Conservation (phyloP, 2,797 vertebrate genomes). For the Lophotriccus pileatus region DNA sequence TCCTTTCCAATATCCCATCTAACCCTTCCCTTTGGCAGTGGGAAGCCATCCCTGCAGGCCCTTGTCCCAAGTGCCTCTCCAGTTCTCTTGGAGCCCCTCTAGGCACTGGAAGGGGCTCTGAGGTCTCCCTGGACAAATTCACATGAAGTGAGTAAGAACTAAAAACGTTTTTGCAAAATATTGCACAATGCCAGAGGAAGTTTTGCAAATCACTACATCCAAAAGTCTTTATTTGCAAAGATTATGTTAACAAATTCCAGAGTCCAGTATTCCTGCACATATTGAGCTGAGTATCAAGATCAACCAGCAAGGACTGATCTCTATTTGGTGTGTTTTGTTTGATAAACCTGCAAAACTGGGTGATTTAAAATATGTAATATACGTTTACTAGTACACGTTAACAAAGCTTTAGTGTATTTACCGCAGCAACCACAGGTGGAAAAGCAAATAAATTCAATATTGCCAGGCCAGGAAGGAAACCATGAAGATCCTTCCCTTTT, state of each 20-base stretch:
- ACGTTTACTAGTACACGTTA: neutral
- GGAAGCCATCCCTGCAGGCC: neutral
- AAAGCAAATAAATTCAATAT: neutral
- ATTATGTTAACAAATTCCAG: neutral
- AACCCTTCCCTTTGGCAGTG: neutral
- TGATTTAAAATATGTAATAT: neutral
- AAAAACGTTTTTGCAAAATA: neutral
- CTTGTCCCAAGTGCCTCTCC: neutral
- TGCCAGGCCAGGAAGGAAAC: too few species aligned
- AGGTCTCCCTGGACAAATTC: neutral
- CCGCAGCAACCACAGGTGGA: neutral
- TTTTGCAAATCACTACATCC: neutral
- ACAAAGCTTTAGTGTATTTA: neutral
- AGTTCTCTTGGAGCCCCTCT: neutral
- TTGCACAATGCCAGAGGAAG: neutral
- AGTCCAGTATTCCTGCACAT: too few species aligned
- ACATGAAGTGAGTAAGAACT: rapidly evolving
- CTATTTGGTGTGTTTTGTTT: neutral
- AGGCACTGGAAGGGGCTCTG: neutral
- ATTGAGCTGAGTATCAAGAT: neutral
- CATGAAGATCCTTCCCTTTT: neutral
- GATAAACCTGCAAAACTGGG: neutral
- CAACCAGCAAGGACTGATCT: neutral
- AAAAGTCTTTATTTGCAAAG: neutral
- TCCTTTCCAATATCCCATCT: neutral